Base-by-base conservation (phyloP, 2,888 invertebrate genomes). In the Anthophora plumipes region DNA sequence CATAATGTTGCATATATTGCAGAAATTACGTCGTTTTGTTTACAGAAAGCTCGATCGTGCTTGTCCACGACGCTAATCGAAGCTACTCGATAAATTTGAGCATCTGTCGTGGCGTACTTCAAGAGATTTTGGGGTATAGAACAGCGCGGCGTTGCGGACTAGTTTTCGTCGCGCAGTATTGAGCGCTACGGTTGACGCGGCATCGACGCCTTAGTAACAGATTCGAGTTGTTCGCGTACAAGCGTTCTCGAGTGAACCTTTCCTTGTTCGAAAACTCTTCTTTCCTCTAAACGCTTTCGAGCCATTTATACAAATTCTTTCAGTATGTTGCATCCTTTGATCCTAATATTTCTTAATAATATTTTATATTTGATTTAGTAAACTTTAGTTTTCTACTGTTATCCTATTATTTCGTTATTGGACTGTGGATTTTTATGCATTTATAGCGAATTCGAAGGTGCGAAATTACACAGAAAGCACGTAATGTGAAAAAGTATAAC, bases 31-130 rank as follows among this genome's bases (percentile, higher is more conserved):
- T 70, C 55, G 57, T 61, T 72, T 59, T 25, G 17, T 41, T 31
- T 6, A 7, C 22, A 55, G 66, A 79, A 87, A 75, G 22, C 0
- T 25, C 8, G 5, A 22, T 11, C 2, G 5, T 37, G 41, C 4
- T 63, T 68, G 31, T 66, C 41, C 14, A 11, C 8, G 4, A 39
- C 20, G 31, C 63, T 52, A 55, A 80, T 77, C 54, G 61, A 50
- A 48, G 41, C 31, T 31, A 39, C 31, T 20, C n/a, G 12, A 20
- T 3, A 20, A 52, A 43, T 87, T 78, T 72, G 52, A 31, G 1
- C 43, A 60, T 86, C 79, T 92, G 92, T 92, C 92, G 77, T 89
- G n/a, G 48, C 83, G 91, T 92, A 92, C 92, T 92, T 92, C 85
- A 77, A 84, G 89, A 89, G 90, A 89, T 90, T 83, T 82, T 69